Evolutionary conservation across 2,888 invertebrate species (phyloP).

Genomic region (Agrilus mali): DNA sequence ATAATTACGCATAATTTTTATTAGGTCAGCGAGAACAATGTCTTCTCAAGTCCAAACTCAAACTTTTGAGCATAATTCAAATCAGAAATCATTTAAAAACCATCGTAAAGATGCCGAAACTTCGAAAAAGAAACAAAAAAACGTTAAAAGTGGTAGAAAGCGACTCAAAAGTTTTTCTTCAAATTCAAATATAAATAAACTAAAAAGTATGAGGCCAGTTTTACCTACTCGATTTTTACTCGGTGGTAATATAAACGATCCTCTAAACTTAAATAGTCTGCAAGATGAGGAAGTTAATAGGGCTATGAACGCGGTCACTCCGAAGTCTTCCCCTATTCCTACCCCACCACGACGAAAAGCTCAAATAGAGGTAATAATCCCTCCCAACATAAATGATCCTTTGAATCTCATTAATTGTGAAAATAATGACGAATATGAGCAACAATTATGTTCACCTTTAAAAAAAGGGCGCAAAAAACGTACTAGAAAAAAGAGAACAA

Average conservation of each 20-base stretch:
- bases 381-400: slow-evolving; percentile 86
- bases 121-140: slow-evolving; percentile 9
- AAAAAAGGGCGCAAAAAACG: slow-evolving; percentile 49
- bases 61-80: no score
- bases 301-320: slow-evolving; percentile 81
- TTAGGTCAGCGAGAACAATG: no score
- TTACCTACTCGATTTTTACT: slow-evolving; percentile 87
- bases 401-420: slow-evolving; percentile 71
- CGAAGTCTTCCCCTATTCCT: slow-evolving; percentile 82
- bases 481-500: slow-evolving; percentile 47
- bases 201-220: slow-evolving; percentile 54
- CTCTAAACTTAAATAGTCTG: slow-evolving; percentile 83
- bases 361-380: slow-evolving; percentile 78
- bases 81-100: not conserved
- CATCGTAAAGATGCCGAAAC: slow-evolving; percentile 8
- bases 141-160: slow-evolving; percentile 40
- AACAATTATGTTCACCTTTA: slow-evolving; percentile 58
- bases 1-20: no score
- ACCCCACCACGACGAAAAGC: slow-evolving; percentile 69
- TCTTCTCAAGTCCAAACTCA: no score
- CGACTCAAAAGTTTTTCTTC: slow-evolving; percentile 55
- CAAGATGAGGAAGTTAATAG: slow-evolving; percentile 68
- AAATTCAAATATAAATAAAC: slow-evolving; percentile 25
- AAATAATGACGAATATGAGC: slow-evolving; percentile 72
- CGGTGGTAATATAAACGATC: slow-evolving; percentile 92